Evolutionary conservation across 2,797 vertebrate genomes (phyloP).

Genomic region (Argentina silus): DNA sequence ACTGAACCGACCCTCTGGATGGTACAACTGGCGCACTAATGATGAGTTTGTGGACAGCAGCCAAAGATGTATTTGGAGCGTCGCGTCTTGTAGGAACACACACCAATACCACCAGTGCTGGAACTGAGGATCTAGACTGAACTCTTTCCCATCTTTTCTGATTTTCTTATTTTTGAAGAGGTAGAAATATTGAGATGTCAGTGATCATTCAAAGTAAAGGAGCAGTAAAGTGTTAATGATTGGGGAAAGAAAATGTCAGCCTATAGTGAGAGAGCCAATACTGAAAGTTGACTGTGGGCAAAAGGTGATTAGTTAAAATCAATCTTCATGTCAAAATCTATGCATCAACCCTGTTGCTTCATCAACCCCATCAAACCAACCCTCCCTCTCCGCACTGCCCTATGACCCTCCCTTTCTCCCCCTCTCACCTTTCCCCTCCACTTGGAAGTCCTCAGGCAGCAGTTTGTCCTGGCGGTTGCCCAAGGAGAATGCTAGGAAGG

Average conservation of each 20-base stretch:
- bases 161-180: not conserved
- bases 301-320: no score
- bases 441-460: constrained; percentile 92
- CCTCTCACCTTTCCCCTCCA: constrained; percentile 84
- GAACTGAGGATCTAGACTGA: not conserved
- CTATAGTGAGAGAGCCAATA: no score
- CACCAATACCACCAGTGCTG: not conserved
- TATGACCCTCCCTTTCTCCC: not conserved
- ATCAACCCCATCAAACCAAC: not conserved
- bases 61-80: not conserved
- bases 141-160: constrained; percentile 8
- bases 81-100: not conserved
- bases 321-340: no score
- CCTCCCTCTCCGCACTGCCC: not conserved
- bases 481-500: constrained; percentile 92
- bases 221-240: no score
- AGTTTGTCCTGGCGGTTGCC: constrained; percentile 95
- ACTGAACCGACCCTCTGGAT: not conserved
- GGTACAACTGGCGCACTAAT: not conserved
- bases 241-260: no score
- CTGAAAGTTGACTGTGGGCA: no score
- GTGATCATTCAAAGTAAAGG: no score
- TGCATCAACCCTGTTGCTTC: no score
- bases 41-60: constrained; percentile 15
- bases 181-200: not conserved